Evolutionary conservation across 2,113 vertebrate species (phyloP).

Genomic region (Argyrosomus japonicus): DNA sequence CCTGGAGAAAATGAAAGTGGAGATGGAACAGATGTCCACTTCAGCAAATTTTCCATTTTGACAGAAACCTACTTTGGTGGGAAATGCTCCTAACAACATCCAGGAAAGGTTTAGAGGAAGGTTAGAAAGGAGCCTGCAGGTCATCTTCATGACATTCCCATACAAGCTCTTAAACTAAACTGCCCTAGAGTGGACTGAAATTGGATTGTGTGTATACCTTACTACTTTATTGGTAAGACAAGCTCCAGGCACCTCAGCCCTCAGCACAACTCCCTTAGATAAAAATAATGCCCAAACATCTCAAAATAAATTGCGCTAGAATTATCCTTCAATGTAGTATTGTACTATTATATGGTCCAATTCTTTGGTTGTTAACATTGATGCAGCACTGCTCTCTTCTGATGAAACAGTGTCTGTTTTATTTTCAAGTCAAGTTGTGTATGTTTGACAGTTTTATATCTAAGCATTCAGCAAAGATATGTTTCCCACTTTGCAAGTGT

Average conservation of each 20-base stretch:
- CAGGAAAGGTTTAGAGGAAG: background rate
- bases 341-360: background rate
- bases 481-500: slow-evolving; percentile 31
- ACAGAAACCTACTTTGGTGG: background rate
- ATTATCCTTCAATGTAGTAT: background rate
- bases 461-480: background rate
- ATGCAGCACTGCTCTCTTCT: background rate
- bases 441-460: slow-evolving; percentile 51
- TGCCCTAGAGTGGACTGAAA: background rate
- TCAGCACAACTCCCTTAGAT: background rate
- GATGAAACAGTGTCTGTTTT: slow-evolving; percentile 12
- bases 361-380: background rate
- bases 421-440: slow-evolving; percentile 7
- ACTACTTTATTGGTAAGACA: background rate
- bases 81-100: background rate
- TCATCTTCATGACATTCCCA: background rate
- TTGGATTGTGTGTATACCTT: no score
- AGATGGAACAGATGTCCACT: background rate
- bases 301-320: background rate
- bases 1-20: background rate
- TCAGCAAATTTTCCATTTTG: background rate
- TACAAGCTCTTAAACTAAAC: background rate
- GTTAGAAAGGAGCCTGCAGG: background rate
- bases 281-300: background rate
- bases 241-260: background rate